Percentiles rank a stretch among this genome's conserved stretches.
phyloP scores from a whole-genome alignment of 1,140 invertebrate genomes.

The Dendrolimus punctatus region DNA sequence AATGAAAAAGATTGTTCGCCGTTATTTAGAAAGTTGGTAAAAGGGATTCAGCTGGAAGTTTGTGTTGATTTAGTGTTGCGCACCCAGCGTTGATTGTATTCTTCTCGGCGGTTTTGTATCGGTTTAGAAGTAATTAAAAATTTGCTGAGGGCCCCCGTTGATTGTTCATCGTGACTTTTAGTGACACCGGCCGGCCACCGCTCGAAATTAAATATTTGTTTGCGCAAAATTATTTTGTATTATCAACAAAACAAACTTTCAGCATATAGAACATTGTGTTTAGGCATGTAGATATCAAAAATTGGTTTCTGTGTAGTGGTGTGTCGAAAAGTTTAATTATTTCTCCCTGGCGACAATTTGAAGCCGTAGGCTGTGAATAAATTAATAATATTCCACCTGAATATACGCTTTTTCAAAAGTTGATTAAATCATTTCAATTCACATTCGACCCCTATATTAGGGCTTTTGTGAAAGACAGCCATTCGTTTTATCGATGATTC shows the following conservation, averaged over 20 bases:
- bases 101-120: constrained; percentile 56
- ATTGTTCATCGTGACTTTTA: constrained; percentile 6
- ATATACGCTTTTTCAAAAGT: constrained; percentile 4
- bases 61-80: constrained; percentile 65
- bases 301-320: too few relatives aligned
- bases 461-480: constrained; percentile 32
- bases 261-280: too few relatives aligned
- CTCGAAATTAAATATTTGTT: constrained; percentile 5
- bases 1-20: constrained; percentile 67
- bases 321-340: too few relatives aligned
- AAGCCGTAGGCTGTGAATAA: background rate
- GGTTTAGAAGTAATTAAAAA: constrained; percentile 59
- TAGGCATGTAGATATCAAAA: too few relatives aligned
- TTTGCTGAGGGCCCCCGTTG: constrained; percentile 18
- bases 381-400: background rate
- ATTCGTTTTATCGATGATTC: constrained; percentile 37
- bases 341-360: too few relatives aligned
- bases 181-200: constrained; percentile 1
- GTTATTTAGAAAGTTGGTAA: constrained; percentile 66
- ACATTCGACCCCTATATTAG: constrained; percentile 15
- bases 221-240: too few relatives aligned
- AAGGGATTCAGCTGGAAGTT: constrained; percentile 61
- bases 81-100: constrained; percentile 49
- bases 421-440: constrained; percentile 10
- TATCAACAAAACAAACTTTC: too few relatives aligned